Evolutionary conservation across 2,888 invertebrate species (phyloP).

Genomic region (Macropis europaea): DNA sequence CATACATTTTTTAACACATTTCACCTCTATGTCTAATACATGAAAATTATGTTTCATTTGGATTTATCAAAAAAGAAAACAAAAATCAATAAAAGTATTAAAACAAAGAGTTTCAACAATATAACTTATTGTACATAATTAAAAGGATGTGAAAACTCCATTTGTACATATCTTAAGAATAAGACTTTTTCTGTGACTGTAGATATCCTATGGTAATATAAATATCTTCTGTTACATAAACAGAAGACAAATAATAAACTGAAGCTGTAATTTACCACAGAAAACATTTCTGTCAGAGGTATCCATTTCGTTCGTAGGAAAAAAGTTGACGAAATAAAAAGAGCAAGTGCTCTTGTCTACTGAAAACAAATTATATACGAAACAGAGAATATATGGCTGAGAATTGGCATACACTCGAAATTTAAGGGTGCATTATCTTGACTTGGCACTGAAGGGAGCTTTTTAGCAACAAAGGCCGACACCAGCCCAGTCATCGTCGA

Average conservation of each 20-base stretch:
- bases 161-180: conserved; percentile 4
- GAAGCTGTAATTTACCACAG: conserved; percentile 1
- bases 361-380: not conserved
- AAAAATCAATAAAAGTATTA: conserved; percentile 7
- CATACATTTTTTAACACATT: conserved; percentile 1
- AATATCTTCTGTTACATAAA: not conserved
- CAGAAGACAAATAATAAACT: not conserved
- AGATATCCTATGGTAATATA: conserved; percentile 13
- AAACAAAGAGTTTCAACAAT: conserved; percentile 12
- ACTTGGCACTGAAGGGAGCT: conserved; percentile 68
- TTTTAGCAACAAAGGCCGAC: conserved; percentile 54
- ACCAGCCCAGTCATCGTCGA: conserved; percentile 46
- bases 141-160: conserved; percentile 1
- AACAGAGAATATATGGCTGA: not conserved
- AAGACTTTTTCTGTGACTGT: no score
- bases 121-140: not conserved
- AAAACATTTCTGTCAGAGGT: not conserved
- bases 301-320: not conserved
- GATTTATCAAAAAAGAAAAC: conserved; percentile 1
- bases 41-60: conserved; percentile 1
- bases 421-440: conserved; percentile 46
- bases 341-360: no score
- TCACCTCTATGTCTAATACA: not conserved
- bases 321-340: no score
- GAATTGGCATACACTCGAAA: conserved; percentile 33